These are phyloP conservation scores for Phocides pigmalion DNA, from an alignment of 1,140 invertebrate species.

Conservation along the genomic window DNA sequence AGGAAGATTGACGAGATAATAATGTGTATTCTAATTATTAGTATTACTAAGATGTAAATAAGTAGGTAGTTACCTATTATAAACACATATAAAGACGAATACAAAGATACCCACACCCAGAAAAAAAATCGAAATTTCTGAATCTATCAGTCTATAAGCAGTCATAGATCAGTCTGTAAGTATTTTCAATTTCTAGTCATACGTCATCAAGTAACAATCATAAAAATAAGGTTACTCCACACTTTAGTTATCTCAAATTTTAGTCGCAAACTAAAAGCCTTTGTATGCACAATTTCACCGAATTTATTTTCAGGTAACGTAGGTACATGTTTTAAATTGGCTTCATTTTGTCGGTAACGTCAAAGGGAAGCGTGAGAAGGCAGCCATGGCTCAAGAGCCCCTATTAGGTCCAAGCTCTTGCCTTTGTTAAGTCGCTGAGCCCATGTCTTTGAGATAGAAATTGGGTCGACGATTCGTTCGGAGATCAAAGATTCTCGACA, in stretches of 20 bases:
- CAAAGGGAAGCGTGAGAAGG: slow-evolving; percentile 55
- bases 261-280: not conserved
- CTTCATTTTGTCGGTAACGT: slow-evolving; percentile 61
- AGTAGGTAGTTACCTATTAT: too few relatives aligned
- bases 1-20: too few relatives aligned
- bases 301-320: slow-evolving; percentile 26
- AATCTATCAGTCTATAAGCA: too few relatives aligned
- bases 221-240: too few relatives aligned
- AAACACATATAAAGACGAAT: too few relatives aligned
- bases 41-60: too few relatives aligned
- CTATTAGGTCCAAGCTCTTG: slow-evolving; percentile 71
- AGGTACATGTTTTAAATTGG: slow-evolving; percentile 60
- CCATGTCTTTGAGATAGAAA: slow-evolving; percentile 74
- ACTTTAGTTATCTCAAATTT: not conserved
- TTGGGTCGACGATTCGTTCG: slow-evolving; percentile 64
- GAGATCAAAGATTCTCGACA: slow-evolving; percentile 58
- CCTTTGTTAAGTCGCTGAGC: slow-evolving; percentile 59
- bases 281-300: not conserved
- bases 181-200: too few relatives aligned
- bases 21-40: too few relatives aligned
- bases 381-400: slow-evolving; percentile 60
- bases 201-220: too few relatives aligned
- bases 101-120: too few relatives aligned
- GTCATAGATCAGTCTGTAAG: too few relatives aligned
- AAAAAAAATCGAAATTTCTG: too few relatives aligned